Conservation (phyloP, 2,888 invertebrate genomes). For the Sminthurinus aureus region DNA sequence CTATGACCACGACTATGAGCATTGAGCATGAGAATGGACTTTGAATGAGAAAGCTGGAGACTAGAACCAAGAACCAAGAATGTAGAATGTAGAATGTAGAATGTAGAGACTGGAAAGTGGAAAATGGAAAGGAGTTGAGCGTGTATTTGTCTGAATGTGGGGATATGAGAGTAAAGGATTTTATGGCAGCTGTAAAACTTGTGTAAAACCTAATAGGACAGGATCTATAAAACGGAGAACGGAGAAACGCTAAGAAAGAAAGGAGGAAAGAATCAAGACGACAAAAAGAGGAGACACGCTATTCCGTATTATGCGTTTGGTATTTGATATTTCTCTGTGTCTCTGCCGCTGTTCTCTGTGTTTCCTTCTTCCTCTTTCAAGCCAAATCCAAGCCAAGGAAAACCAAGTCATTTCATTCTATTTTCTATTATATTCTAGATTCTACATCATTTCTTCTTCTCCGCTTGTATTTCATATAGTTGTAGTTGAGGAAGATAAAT, state of each 20-base stretch:
- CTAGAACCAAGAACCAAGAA: not conserved
- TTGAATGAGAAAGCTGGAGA: not conserved
- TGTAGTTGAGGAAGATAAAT: constrained; percentile 4
- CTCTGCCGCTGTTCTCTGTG: not conserved
- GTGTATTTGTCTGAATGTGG: not conserved
- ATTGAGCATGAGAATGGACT: not conserved
- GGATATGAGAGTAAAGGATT: not conserved
- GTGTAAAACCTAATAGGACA: constrained; percentile 22
- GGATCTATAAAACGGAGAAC: constrained; percentile 17
- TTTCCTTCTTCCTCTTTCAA: not conserved
- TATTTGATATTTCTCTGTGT: not conserved
- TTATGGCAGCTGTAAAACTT: constrained; percentile 16
- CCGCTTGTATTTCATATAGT: not conserved
- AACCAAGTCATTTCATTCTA: too few species aligned
- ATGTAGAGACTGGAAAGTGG: not conserved
- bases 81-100: too few species aligned
- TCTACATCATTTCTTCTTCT: not conserved
- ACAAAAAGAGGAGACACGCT: not conserved
- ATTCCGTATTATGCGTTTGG: too few species aligned
- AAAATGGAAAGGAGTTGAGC: not conserved
- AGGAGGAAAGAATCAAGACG: not conserved
- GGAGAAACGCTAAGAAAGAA: not conserved
- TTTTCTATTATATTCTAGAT: too few species aligned
- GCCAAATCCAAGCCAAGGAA: too few species aligned
- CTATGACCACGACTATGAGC: not conserved